Base-by-base conservation (phyloP, 2,113 vertebrate species). In the Callipepla californica region DNA sequence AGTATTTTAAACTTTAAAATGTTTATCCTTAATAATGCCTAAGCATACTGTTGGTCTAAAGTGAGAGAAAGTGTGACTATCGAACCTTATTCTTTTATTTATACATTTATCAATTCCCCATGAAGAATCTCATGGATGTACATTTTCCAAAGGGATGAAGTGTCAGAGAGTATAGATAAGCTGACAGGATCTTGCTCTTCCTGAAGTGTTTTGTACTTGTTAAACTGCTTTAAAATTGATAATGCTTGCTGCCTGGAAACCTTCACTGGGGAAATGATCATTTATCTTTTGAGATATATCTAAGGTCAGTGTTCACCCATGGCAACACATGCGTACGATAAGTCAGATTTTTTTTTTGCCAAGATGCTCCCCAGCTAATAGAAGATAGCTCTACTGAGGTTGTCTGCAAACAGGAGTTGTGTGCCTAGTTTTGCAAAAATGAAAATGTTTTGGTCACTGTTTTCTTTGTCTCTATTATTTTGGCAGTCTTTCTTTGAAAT, bases 191-290 rank as follows among this genome's bases (percentile, higher is more conserved):
- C 59, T 80, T 83, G 8, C 25, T 91, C 62, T 65, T 78, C 13
- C 62, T 89, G 61, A 72, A 42, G 21, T 30, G 13, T 72, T 92
- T 78, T 75, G 34, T 65, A n/a, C 51, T 81, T 85, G 32, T 87
- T 89, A 79, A 92, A 2, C 11, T 68, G 8, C 53, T 94, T 80
- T 51, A 45, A 73, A 96, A 82, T 85, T 87, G 74, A 82, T 89
- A 93, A 84, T 15, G 9, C 11, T 77, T 88, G 28, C 66, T 90
- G 26, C 51, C 92, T 78, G 48, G 58, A 89, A 90, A 81, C n/a
- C 20, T 87, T 87, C 17, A 12, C 30, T 32, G 66, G 57, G 28
- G 70, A 92, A 89, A 93, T 65, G 8, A 78, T 87, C 30, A 82
- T 85, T 86, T 80, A 81, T 94, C 82, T 63, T 83, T 78, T 79